A percentile compares a stretch with the other conserved stretches of the same genome.
Conservation (phyloP, 2,797 vertebrate genomes). For the Lacerta agilis region DNA sequence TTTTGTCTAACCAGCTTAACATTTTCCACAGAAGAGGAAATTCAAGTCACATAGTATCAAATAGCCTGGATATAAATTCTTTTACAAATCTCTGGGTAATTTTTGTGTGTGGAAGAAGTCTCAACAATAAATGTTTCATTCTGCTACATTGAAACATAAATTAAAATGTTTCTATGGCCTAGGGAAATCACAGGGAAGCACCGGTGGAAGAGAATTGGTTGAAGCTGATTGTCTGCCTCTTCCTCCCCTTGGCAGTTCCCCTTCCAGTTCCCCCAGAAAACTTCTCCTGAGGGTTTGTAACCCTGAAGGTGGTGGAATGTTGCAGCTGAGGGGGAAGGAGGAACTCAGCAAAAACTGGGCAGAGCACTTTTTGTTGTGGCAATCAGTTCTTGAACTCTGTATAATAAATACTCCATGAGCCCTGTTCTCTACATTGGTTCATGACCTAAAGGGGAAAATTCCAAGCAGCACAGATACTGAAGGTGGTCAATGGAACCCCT, state of each 20-base stretch:
- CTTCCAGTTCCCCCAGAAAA: no score
- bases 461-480: not conserved
- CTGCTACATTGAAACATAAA: slow-evolving; percentile 35
- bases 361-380: no score
- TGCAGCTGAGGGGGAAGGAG: no score
- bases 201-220: not conserved
- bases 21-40: slow-evolving; percentile 8
- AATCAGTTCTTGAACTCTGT: not conserved
- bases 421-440: not conserved
- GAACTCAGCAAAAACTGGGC: no score
- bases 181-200: not conserved
- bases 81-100: slow-evolving; percentile 29
- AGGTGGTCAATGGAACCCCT: no score
- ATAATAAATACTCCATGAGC: not conserved
- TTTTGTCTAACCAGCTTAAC: not conserved
- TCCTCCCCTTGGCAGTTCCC: not conserved
- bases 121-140: slow-evolving; percentile 26
- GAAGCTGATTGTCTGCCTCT: not conserved
- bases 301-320: no score
- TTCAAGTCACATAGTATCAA: slow-evolving; percentile 18
- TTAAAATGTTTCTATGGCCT: slow-evolving; percentile 13
- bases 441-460: not conserved
- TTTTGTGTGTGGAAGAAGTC: not conserved
- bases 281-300: no score
- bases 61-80: slow-evolving; percentile 24